Evolutionary conservation across 2,888 invertebrate species (phyloP), one percentile per base, ranked within the genome.

Genomic region (Caenorhabditis zanzibari): DNA sequence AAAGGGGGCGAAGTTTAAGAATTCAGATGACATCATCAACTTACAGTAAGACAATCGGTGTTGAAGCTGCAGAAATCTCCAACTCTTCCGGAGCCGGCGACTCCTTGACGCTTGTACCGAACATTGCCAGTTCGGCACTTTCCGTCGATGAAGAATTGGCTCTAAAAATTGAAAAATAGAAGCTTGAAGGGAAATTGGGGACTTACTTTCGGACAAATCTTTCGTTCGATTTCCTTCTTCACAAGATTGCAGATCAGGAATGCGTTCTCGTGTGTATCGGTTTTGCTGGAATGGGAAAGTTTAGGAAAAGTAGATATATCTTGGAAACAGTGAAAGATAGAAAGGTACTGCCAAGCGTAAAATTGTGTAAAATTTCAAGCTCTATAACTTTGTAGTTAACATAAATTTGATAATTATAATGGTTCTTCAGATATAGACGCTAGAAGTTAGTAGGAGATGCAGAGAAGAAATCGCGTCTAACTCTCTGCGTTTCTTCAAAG

Each of bases 31-130:
- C n/a, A n/a, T n/a, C n/a, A 16, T 0, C 35, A 61, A 69, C 85
- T 59, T 76, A 90, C 89, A 32, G 90, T 89, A 22, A 92, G 84
- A 80, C 92, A 92, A 86, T 92, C 92, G 12, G 91, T 92, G 86
- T 92, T 92, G 85, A 92, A 92, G 22, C 88, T 89, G 82, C 92
- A 92, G 64, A 89, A 89, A 80, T 92, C 92, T 22, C 91, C 92
- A 61, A 92, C 91, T 35, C 92, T 85, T 54, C 90, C 92, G 52
- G 91, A 91, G 0, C 91, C 91, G 59, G 91, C 88, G 69, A 91
- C 89, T 66, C 91, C 91, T 81, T 91, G 91, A 49, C 91, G 88
- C 79, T 90, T 90, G 82, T 90, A 91, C 22, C 91, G 88, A 41
- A 86, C 87, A 66, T 88, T 86, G 24, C 86, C 85, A 22, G 85